Percentiles rank a stretch among this genome's conserved stretches.
Conservation (phyloP, 2,797 vertebrate genomes). For the Phyllotis vaccarum region DNA sequence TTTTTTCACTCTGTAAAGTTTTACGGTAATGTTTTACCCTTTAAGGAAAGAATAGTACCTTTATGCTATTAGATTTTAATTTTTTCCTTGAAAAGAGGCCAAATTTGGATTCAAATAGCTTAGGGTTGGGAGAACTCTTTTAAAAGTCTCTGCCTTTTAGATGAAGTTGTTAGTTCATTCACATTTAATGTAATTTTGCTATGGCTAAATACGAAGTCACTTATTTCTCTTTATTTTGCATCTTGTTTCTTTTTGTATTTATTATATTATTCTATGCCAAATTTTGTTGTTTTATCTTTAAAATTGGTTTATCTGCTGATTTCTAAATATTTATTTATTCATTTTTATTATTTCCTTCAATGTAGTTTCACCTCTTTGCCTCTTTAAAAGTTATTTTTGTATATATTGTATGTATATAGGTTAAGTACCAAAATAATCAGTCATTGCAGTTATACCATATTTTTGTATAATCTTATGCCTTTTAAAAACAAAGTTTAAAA, state of each 20-base stretch:
- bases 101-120: neutral
- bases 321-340: neutral
- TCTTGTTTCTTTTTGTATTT: neutral
- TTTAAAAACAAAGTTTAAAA: neutral
- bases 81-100: slow-evolving; percentile 49
- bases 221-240: neutral
- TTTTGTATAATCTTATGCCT: neutral
- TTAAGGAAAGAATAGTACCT: too few species aligned
- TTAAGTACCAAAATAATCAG: neutral
- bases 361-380: neutral
- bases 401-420: neutral
- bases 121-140: neutral
- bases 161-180: neutral
- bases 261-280: neutral
- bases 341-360: neutral
- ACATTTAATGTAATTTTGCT: neutral
- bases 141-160: neutral
- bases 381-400: neutral
- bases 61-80: neutral
- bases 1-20: neutral
- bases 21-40: neutral
- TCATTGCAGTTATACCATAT: neutral
- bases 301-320: neutral
- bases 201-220: neutral
- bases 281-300: neutral